A percentile compares a stretch with the other conserved stretches of the same genome.
Conservation (phyloP, 2,888 invertebrate genomes). For the Synanthedon myopaeformis region DNA sequence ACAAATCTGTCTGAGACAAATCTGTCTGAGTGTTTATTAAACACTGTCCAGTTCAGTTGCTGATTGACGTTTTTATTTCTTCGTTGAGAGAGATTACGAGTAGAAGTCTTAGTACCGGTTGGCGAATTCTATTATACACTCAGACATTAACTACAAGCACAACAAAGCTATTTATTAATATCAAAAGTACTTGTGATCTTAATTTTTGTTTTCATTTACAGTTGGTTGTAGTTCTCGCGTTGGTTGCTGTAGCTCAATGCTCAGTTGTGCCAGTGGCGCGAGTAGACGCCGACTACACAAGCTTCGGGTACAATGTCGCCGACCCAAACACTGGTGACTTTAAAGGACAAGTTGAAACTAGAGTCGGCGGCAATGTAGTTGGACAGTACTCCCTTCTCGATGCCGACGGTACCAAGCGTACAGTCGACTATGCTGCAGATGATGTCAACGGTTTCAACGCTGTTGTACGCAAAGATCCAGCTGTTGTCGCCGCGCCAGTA, state of each 20-base stretch:
- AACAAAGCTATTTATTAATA: neutral
- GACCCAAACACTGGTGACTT: slow-evolving; percentile 68
- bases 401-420: slow-evolving; percentile 65
- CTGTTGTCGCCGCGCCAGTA: slow-evolving; percentile 27
- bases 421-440: slow-evolving; percentile 67
- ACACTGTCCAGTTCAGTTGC: too few species aligned
- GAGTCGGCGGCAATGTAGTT: slow-evolving; percentile 55
- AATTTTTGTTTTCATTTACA: slow-evolving; percentile 14
- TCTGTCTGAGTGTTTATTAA: too few species aligned
- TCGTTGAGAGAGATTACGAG: too few species aligned
- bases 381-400: slow-evolving; percentile 68
- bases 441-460: slow-evolving; percentile 67
- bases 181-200: neutral
- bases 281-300: slow-evolving; percentile 42
- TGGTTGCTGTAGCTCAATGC: slow-evolving; percentile 39
- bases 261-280: slow-evolving; percentile 37
- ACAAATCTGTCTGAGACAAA: too few species aligned
- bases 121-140: too few species aligned
- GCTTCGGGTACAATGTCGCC: slow-evolving; percentile 66
- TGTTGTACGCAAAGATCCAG: slow-evolving; percentile 62
- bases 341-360: slow-evolving; percentile 66
- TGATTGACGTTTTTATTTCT: too few species aligned
- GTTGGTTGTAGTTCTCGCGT: slow-evolving; percentile 42
- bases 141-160: too few species aligned
- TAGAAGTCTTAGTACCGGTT: too few species aligned